A percentile compares a stretch with the other conserved stretches of the same genome.
Evolutionary conservation across 2,888 invertebrate species (phyloP).

Genomic region (Noctua fimbriata): DNA sequence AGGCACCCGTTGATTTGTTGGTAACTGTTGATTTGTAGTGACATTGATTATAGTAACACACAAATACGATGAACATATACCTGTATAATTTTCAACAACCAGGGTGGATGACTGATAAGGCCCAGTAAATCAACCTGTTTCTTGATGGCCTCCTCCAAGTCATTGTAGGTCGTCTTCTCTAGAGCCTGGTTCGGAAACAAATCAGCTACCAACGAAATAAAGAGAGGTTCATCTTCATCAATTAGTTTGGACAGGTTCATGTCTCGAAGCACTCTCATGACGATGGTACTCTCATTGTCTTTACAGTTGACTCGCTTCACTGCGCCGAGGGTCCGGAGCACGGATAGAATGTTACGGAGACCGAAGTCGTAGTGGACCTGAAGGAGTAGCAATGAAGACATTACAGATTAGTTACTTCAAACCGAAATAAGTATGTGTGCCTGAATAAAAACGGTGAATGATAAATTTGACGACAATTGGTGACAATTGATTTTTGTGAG

Average conservation of each 20-base stretch:
- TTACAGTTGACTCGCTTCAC: constrained; percentile 97
- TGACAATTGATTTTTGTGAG: too few species aligned
- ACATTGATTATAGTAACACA: too few species aligned
- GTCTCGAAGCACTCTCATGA: constrained; percentile 98
- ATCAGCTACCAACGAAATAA: constrained; percentile 98
- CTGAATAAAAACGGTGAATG: neutral
- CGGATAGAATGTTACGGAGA: constrained; percentile 98
- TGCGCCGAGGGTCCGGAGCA: constrained; percentile 97
- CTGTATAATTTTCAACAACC: constrained; percentile 98
- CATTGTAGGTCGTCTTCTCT: constrained; percentile 97
- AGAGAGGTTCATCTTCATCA: constrained; percentile 99
- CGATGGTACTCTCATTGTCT: constrained; percentile 98
- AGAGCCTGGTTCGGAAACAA: constrained; percentile 98
- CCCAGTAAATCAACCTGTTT: constrained; percentile 95
- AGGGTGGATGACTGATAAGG: constrained; percentile 97
- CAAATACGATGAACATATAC: constrained; percentile 76
- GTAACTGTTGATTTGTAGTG: neutral
- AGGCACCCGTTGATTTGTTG: neutral
- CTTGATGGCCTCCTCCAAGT: constrained; percentile 96
- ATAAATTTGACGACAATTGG: neutral
- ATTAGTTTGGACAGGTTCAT: constrained; percentile 99
- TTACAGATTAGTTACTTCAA: neutral
- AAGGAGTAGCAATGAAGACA: neutral
- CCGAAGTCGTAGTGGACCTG: constrained; percentile 99
- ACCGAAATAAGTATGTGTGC: neutral